Evolutionary conservation across 2,797 vertebrate species (phyloP).

Genomic region (Apogon talboti): DNA sequence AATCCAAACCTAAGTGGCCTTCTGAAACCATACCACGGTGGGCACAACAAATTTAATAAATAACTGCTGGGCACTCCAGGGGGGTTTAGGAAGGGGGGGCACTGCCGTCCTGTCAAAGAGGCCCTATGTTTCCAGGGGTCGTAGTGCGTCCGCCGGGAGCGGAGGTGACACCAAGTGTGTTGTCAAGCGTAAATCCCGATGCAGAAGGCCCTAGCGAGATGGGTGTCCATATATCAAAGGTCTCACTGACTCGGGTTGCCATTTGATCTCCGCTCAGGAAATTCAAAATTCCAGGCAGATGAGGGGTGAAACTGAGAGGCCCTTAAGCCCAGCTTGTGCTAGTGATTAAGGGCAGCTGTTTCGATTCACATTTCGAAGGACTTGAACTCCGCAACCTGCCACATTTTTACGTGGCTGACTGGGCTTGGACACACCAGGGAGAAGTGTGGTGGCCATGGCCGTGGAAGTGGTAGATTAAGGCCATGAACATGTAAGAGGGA

Average conservation of each 20-base stretch:
- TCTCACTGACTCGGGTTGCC: slow-evolving; percentile 84
- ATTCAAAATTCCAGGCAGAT: slow-evolving; percentile 90
- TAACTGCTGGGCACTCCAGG: slow-evolving; percentile 82
- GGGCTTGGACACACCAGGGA: slow-evolving; percentile 62
- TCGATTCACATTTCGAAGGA: slow-evolving; percentile 88
- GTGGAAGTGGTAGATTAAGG: slow-evolving; percentile 45
- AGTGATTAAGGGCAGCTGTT: slow-evolving; percentile 90
- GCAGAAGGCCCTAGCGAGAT: slow-evolving; percentile 86
- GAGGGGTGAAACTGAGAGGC: slow-evolving; percentile 89
- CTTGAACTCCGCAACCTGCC: slow-evolving; percentile 88
- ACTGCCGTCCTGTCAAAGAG: slow-evolving; percentile 80
- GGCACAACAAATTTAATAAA: slow-evolving; percentile 88
- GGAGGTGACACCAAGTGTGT: slow-evolving; percentile 89
- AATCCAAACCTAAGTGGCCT: slow-evolving; percentile 87
- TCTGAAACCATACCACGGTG: slow-evolving; percentile 84
- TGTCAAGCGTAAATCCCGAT: slow-evolving; percentile 89
- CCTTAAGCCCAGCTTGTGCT: slow-evolving; percentile 85
- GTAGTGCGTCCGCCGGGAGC: slow-evolving; percentile 74
- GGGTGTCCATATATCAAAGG: slow-evolving; percentile 89
- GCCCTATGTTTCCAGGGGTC: slow-evolving; percentile 83
- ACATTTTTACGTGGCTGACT: slow-evolving; percentile 77
- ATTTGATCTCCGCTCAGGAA: slow-evolving; percentile 88
- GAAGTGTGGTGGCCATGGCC: slow-evolving; percentile 66
- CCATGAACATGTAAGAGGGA: slow-evolving; percentile 7
- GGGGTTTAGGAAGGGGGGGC: slow-evolving; percentile 39